Base-by-base conservation (phyloP, 2,888 invertebrate genomes). In the Diarsia brunnea region DNA sequence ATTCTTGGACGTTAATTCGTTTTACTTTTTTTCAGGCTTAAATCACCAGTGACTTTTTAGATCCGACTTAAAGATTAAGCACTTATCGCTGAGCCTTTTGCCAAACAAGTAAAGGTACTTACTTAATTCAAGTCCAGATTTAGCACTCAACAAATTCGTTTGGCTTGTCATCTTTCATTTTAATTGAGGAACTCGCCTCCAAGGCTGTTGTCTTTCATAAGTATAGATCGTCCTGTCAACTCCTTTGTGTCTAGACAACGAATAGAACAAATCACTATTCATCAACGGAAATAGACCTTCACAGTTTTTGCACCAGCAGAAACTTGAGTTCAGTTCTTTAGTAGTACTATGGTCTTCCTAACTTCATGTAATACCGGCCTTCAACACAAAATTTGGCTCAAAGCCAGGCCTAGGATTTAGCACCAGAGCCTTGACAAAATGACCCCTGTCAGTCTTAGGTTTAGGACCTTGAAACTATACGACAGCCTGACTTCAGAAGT, bases 41-140 rank as follows among this genome's bases (percentile, higher is more conserved):
- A 66, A 65, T 63, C 45, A 45, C 38, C 38, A 55, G 66, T 53
- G 61, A 78, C 49, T 73, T 81, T 78, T 65, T 43, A 78, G 81
- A 78, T 72, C 73, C 70, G 27, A 58, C 61, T 79, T 75, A 14
- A 69, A 69, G 66, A 83, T 83, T 75, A 80, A 70, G 45, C 58
- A 76, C 68, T 76, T 73, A 64, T 66, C 69, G 61, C 21, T 16
- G 51, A 43, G 55, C 11, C n/a, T 74, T 60, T 68, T 68, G 8
- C 24, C n/a, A 10, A 53, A 68, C 63, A 68, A 68, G 74, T 64
- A 65, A 69, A 71, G 27, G 43, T 65, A 74, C 77, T 82, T 65
- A 74, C 77, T 82, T 72, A 69, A 55, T 73, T 69, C 55, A 72
- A 69, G 49, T 68, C 69, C 58, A 60, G 82, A 81, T 63, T 53